phyloP scores from a whole-genome alignment of 2,113 vertebrate species.

The Cariama cristata region DNA sequence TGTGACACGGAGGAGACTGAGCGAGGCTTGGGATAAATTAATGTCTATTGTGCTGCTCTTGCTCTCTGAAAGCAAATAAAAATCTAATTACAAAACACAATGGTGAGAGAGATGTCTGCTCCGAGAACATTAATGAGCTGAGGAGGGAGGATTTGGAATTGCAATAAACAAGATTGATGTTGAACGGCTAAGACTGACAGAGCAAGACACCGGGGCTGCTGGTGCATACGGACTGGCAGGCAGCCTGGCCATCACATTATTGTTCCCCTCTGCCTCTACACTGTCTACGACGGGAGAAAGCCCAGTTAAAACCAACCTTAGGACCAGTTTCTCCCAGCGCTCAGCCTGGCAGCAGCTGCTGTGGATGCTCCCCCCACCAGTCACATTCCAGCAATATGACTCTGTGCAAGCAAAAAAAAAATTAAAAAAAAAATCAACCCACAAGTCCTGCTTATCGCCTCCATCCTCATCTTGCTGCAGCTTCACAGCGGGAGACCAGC shows the following conservation, averaged over 20 bases:
- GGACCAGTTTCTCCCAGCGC: neutral
- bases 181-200: neutral
- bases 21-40: conserved; percentile 14
- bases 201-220: neutral
- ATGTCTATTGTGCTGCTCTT: neutral
- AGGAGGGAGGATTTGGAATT: conserved; percentile 12
- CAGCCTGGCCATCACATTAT: neutral
- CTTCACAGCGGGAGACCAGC: accelerated
- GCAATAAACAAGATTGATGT: conserved; percentile 14
- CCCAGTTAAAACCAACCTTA: neutral
- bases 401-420: accelerated
- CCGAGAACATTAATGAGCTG: neutral
- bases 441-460: neutral
- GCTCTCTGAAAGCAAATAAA: conserved; percentile 44
- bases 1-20: neutral
- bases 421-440: neutral
- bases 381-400: neutral
- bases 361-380: neutral
- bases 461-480: neutral
- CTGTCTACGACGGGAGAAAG: neutral
- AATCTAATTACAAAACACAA: conserved; percentile 61
- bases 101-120: conserved; percentile 18
- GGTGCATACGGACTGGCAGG: accelerated
- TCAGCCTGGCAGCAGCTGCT: neutral
- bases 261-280: accelerated